Base-by-base conservation (phyloP, 2,888 invertebrate species). In the Cynaeus angustus region DNA sequence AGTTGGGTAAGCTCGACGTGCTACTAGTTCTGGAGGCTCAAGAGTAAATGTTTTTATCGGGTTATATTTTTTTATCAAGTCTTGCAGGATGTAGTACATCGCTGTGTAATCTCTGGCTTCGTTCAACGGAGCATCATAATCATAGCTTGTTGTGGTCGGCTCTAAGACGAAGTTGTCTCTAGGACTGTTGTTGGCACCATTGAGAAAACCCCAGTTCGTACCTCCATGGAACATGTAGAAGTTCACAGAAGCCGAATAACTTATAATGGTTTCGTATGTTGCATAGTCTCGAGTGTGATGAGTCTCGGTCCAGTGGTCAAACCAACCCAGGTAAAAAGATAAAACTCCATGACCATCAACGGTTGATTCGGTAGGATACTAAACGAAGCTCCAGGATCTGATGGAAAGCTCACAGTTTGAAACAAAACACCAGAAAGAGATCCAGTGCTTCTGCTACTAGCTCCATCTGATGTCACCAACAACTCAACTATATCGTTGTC, bases 221-320 rank as follows among this genome's bases (percentile, higher is more conserved):
- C 97, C 97, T 9, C 97, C 97, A 79, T 91, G 92, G 84, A 96
- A 96, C 93, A 97, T 94, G 82, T 97, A 98, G 77, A 97, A 90
- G 80, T 95, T 97, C 37, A 97, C 90, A 53, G 92, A 90, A 6
- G 89, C 89, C 3, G 83, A 83, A 73, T 82, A 82, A 1, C 73
- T 64, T 13, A 81, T 45, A 38, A 80, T 80, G 41, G 62, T 58
- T 65, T 78, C 75, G 46, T 76, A 78, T n/a, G 21, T 73, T 67
- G 8, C 75, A 58, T 79, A 0, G 38, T n/a, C n/a, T n/a, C n/a
- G n/a, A n/a, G n/a, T n/a, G n/a, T n/a, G n/a, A n/a, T n/a, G n/a
- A n/a, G n/a, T 52, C 66, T 83, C 82, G 13, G 82, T 80, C 89
- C 89, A 89, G 74, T 86, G 87, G 75, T 89, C 88, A 77, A 88